Conservation (phyloP, 1,140 invertebrate species). For the Wasmannia auropunctata region DNA sequence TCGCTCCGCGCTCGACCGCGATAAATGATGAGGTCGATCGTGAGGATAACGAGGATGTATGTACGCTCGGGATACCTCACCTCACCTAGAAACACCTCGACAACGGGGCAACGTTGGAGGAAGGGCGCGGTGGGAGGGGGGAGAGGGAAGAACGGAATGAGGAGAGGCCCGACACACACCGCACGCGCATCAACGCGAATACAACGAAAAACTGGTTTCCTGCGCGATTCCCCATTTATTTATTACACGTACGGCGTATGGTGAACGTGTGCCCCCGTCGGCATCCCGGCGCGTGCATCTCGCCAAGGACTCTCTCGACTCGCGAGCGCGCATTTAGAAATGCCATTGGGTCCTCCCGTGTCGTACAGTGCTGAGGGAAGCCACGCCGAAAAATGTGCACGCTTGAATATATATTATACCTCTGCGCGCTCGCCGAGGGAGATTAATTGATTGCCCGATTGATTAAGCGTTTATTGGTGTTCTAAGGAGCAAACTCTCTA, state of each 20-base stretch:
- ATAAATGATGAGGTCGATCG: background rate
- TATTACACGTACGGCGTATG: constrained; percentile 42
- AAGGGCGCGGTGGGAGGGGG: too few relatives aligned
- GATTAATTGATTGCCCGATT: too few relatives aligned
- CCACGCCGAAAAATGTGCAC: constrained; percentile 13
- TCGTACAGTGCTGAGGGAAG: background rate
- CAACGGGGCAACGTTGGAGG: constrained; percentile 2
- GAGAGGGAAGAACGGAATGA: background rate
- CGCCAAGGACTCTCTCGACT: constrained; percentile 73
- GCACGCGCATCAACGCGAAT: constrained; percentile 5
- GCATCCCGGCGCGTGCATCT: constrained; percentile 67
- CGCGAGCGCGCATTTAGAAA: constrained; percentile 64
- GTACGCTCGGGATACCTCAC: background rate
- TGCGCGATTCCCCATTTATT: constrained; percentile 48
- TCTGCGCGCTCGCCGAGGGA: too few relatives aligned
- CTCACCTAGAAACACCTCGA: background rate
- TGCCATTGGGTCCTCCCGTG: constrained; percentile 69
- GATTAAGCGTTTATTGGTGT: too few relatives aligned
- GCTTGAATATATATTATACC: too few relatives aligned
- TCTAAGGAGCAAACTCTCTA: too few relatives aligned
- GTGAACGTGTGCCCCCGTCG: constrained; percentile 73
- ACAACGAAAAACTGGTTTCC: constrained; percentile 77
- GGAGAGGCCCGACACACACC: constrained; percentile 21
- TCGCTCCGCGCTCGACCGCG: background rate
- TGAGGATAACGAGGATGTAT: constrained; percentile 14